Evolutionary conservation across 2,888 invertebrate genomes (phyloP), one percentile per base, ranked within the genome.

Genomic region (Boloria euphrosyne): DNA sequence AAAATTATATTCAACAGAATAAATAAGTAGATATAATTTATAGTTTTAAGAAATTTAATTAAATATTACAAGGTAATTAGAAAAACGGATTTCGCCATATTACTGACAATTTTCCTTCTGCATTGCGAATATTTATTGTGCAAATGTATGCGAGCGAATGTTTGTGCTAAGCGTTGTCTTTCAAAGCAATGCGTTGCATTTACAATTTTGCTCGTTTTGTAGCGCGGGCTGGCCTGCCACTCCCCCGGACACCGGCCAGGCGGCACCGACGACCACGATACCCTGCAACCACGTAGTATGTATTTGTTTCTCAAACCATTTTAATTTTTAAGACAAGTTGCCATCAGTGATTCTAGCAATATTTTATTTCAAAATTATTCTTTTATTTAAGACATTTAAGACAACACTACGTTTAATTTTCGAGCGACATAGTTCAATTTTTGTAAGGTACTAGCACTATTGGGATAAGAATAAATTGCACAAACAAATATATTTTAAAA

Each of bases 171-270:
- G 71, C 63, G 62, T 60, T 53, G 68, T 63, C 65, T 65, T 64
- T 55, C 53, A 59, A 65, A 68, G 75, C 68, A 66, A 53, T 62
- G 65, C 65, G 66, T 51, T 57, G 68, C 69, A 70, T 75, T 80
- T 60, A 87, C 80, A 74, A 46, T 73, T 80, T 66, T 73, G 74
- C 76, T 89, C 82, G 87, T 81, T 80, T 89, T 88, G 78, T 89
- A 91, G 90, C 83, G 80, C 80, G 84, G 84, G 76, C 86, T 85
- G 89, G 90, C 85, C 87, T 82, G 87, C 85, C 86, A 83, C 73
- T 84, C 86, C 67, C 85, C 86, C 74, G 85, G 85, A 78, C 83
- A 83, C 84, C 83, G 65, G 67, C 73, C 75, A 80, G 71, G 83
- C 85, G 85, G 86, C 83, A 76, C 73, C 76, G 70, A 71, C 53